Percentiles rank a stretch among this genome's conserved stretches.
phyloP scores from a whole-genome alignment of 53 echinoderm and acorn worm species.

The Antedon mediterranea region DNA sequence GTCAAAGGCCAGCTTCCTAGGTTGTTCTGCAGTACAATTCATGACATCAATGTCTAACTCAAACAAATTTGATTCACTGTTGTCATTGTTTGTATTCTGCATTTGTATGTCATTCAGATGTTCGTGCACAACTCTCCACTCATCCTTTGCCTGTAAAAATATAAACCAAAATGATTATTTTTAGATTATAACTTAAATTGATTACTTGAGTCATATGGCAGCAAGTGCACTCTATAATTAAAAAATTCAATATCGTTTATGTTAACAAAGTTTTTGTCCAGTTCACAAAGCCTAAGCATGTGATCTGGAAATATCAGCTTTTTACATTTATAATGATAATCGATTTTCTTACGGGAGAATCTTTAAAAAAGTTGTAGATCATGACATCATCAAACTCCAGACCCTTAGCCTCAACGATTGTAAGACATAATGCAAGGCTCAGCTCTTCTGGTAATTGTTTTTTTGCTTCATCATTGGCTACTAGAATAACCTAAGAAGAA shows the following conservation, averaged over 20 bases:
- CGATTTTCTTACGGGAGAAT: slow-evolving; percentile 33
- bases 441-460: slow-evolving; percentile 30
- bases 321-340: too few species aligned
- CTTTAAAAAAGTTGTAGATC: slow-evolving; percentile 55
- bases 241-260: too few species aligned
- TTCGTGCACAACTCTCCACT: slow-evolving; percentile 38
- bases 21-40: background rate
- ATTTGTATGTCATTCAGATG: slow-evolving; percentile 21
- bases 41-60: slow-evolving; percentile 24
- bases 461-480: slow-evolving; percentile 36
- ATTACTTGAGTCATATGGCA: too few species aligned
- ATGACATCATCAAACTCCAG: slow-evolving; percentile 53
- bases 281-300: too few species aligned
- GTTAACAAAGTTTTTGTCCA: too few species aligned
- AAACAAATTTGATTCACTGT: slow-evolving; percentile 3
- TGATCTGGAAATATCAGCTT: too few species aligned
- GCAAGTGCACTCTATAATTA: too few species aligned
- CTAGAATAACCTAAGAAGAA: slow-evolving; percentile 29
- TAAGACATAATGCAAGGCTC: slow-evolving; percentile 24
- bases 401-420: slow-evolving; percentile 47
- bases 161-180: too few species aligned
- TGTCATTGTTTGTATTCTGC: background rate
- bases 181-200: too few species aligned
- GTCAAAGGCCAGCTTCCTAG: slow-evolving; percentile 33
- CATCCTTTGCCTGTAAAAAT: slow-evolving; percentile 31